Evolutionary conservation across 1,140 invertebrate species (phyloP).

Genomic region (Heterodera carotae): DNA sequence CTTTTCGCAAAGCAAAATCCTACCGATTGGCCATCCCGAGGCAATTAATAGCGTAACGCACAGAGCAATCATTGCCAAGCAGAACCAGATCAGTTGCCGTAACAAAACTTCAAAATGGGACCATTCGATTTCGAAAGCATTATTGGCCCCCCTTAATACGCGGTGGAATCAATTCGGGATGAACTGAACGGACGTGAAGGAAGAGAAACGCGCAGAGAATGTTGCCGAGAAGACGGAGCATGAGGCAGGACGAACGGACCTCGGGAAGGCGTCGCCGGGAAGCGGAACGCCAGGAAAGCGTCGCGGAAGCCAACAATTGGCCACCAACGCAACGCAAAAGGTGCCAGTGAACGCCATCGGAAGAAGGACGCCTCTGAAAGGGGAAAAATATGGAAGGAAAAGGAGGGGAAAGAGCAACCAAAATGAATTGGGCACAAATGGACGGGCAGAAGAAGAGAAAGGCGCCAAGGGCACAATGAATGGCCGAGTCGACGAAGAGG

Average conservation of each 20-base stretch:
- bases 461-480: neutral
- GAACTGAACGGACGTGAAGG: conserved; percentile 51
- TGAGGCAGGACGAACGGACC: conserved; percentile 53
- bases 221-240: conserved; percentile 52
- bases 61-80: conserved; percentile 42
- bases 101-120: conserved; percentile 41
- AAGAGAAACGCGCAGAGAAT: conserved; percentile 53
- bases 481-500: conserved; percentile 14
- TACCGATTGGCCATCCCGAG: conserved; percentile 50
- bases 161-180: conserved; percentile 45
- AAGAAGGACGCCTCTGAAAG: conserved; percentile 44
- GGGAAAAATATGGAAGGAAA: neutral
- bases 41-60: conserved; percentile 44
- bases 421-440: neutral
- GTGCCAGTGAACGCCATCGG: conserved; percentile 66
- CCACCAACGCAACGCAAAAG: conserved; percentile 62
- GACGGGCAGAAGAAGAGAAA: conserved; percentile 7
- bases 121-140: neutral
- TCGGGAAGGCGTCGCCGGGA: conserved; percentile 42
- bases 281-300: conserved; percentile 48
- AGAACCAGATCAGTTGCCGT: conserved; percentile 46
- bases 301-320: conserved; percentile 57
- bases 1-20: neutral
- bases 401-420: neutral
- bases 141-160: conserved; percentile 25